Evolutionary conservation across 2,797 vertebrate genomes (phyloP).

Genomic region (Microcaecilia unicolor): DNA sequence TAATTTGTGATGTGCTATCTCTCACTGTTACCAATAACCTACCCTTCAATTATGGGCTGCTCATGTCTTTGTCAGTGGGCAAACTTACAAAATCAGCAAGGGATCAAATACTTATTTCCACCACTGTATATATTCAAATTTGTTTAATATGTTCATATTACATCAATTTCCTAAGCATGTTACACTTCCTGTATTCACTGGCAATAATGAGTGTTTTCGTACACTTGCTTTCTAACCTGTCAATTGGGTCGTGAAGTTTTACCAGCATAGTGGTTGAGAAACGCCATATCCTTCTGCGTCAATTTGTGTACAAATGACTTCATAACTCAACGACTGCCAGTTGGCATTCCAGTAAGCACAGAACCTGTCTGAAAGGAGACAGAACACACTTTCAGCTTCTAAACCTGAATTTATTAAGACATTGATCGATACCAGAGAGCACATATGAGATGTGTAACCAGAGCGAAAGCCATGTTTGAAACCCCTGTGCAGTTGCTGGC

Average conservation of each 20-base stretch:
- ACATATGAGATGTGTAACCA: conserved; percentile 19
- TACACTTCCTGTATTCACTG: no score
- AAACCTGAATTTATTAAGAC: conserved; percentile 3
- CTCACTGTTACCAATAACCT: no score
- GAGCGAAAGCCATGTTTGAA: conserved; percentile 6
- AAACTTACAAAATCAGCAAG: no score
- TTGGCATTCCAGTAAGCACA: conserved; percentile 21
- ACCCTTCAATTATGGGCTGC: no score
- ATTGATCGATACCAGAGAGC: conserved; percentile 23
- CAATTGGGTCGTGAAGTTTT: rapidly evolving
- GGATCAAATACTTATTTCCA: no score
- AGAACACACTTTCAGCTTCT: no score
- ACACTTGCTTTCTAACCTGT: background rate
- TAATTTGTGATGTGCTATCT: no score
- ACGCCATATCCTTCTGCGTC: background rate
- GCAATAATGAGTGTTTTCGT: no score
- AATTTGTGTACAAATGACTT: background rate
- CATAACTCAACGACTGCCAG: conserved; percentile 22
- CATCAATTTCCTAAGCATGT: no score
- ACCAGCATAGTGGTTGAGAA: background rate
- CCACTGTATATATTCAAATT: no score
- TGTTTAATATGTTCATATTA: no score
- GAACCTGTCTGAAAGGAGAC: conserved; percentile 8
- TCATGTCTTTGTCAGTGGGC: no score
- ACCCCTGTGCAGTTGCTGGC: background rate